phyloP scores from a whole-genome alignment of 2,113 vertebrate species.

The Xenopus borealis region DNA sequence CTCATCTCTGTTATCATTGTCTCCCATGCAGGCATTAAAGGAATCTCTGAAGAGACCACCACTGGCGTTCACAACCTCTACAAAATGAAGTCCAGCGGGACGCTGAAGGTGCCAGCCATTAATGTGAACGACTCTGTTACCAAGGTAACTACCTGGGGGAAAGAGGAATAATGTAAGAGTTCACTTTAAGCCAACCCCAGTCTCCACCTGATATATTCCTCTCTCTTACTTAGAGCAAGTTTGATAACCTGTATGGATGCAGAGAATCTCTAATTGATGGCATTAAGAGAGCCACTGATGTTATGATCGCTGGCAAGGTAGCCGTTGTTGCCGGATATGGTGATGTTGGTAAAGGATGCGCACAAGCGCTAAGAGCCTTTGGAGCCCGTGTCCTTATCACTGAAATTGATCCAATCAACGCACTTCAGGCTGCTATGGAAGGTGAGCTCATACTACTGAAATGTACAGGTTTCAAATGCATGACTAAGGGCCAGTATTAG shows the following conservation, averaged over 20 bases:
- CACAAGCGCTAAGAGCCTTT: conserved; percentile 87
- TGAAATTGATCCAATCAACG: conserved; percentile 94
- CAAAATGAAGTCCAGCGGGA: conserved; percentile 88
- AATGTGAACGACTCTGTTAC: conserved; percentile 98
- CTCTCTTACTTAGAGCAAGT: conserved; percentile 81
- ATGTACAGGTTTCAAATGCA: neutral
- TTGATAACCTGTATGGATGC: conserved; percentile 97
- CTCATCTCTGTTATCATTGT: too few species aligned
- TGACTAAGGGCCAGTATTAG: too few species aligned
- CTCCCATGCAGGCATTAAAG: conserved; percentile 75
- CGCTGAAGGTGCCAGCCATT: conserved; percentile 90
- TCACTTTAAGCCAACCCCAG: too few species aligned
- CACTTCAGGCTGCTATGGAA: conserved; percentile 96
- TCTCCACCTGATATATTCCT: too few species aligned
- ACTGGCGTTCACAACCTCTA: conserved; percentile 96
- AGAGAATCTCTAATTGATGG: conserved; percentile 95
- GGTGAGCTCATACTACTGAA: conserved; percentile 60
- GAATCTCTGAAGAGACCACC: conserved; percentile 94
- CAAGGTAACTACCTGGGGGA: conserved; percentile 71
- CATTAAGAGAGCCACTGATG: conserved; percentile 94
- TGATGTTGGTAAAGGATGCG: conserved; percentile 94
- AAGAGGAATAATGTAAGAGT: too few species aligned
- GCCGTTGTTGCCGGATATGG: conserved; percentile 93
- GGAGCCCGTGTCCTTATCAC: conserved; percentile 94
- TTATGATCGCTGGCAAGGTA: conserved; percentile 97